These are phyloP conservation scores for Ranitomeya variabilis DNA, from an alignment of 2,113 vertebrate species.

Conservation along the genomic window DNA sequence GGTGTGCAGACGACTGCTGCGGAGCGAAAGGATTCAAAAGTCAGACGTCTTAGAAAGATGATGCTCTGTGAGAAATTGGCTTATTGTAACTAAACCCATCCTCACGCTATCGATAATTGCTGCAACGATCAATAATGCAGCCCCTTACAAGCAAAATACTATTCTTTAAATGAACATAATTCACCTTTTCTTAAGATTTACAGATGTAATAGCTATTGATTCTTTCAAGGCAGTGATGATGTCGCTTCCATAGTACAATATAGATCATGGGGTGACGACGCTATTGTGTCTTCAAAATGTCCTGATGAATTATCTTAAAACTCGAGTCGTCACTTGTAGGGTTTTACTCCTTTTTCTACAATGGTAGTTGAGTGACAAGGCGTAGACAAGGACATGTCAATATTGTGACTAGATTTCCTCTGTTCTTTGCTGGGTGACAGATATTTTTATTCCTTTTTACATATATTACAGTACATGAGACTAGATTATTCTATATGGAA, in stretches of 20 bases:
- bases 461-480: background rate
- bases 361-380: conserved; percentile 1
- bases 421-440: background rate
- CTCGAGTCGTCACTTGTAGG: background rate
- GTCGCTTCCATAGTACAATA: background rate
- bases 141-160: conserved; percentile 7
- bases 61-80: background rate
- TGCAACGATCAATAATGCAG: conserved; percentile 1
- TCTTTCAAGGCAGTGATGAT: background rate
- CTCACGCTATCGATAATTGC: conserved; percentile 4
- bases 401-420: background rate
- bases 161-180: background rate
- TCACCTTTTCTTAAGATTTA: conserved; percentile 30
- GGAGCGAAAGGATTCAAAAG: conserved; percentile 2
- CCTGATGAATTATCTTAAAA: conserved; percentile 6
- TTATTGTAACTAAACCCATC: background rate
- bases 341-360: background rate
- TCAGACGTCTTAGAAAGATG: conserved; percentile 34
- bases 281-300: background rate
- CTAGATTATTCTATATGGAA: background rate
- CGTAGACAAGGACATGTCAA: conserved; percentile 21
- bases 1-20: conserved; percentile 16
- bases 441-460: background rate
- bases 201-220: conserved; percentile 31
- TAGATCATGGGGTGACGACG: background rate